phyloP scores from a whole-genome alignment of 2,888 invertebrate genomes.

The Pseudococcus jackbeardsleyi region DNA sequence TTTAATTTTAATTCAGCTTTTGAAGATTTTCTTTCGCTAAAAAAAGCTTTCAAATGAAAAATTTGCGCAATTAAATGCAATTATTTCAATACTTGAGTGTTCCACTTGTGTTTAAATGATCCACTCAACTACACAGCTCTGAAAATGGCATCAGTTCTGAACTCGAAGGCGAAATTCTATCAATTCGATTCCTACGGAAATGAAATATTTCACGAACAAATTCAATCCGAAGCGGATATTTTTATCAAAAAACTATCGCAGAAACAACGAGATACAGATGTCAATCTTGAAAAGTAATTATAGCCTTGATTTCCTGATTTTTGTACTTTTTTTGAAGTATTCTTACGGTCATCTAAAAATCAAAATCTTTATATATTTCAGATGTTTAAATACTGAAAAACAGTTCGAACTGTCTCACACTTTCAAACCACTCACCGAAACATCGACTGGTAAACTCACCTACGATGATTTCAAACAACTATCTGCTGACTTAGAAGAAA shows the following conservation, averaged over 20 bases:
- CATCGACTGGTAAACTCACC: slow-evolving; percentile 62
- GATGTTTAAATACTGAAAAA: slow-evolving; percentile 67
- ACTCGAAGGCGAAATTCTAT: slow-evolving; percentile 52
- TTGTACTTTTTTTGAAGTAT: background rate
- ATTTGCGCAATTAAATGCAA: background rate
- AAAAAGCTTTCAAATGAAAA: background rate
- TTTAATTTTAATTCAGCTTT: too few relatives aligned
- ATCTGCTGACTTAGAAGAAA: slow-evolving; percentile 4
- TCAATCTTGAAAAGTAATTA: slow-evolving; percentile 69
- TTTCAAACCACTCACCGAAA: slow-evolving; percentile 65
- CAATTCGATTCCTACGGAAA: background rate
- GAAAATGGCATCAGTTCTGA: slow-evolving; percentile 51
- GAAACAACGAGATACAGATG: slow-evolving; percentile 69
- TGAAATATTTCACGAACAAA: slow-evolving; percentile 67
- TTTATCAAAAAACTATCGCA: slow-evolving; percentile 69
- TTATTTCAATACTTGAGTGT: background rate
- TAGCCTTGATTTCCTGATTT: background rate
- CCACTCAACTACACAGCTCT: background rate
- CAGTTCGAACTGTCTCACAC: slow-evolving; percentile 66
- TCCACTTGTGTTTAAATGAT: background rate
- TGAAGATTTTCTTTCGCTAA: background rate
- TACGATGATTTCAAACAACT: slow-evolving; percentile 62
- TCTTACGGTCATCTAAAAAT: background rate
- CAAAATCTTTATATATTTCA: slow-evolving; percentile 65
- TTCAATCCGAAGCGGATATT: slow-evolving; percentile 69